phyloP scores from a whole-genome alignment of 2,888 invertebrate genomes.

The Drosophila algonquin region DNA sequence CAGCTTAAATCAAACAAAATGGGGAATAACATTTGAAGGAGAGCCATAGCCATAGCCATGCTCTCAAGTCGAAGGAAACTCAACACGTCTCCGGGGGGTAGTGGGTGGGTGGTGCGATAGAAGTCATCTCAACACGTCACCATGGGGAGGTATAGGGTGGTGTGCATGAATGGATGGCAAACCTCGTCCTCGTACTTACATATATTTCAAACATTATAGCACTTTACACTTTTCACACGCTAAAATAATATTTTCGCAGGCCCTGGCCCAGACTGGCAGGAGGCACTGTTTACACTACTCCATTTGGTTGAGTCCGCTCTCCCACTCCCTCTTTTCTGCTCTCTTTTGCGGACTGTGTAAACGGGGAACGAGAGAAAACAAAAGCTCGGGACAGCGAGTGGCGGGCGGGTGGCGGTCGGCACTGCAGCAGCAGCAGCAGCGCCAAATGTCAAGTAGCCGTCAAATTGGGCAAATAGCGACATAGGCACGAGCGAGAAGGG shows the following conservation, averaged over 20 bases:
- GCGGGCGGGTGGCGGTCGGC: background rate
- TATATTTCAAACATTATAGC: slow-evolving; percentile 75
- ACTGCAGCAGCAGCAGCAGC: slow-evolving; percentile 15
- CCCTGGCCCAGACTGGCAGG: slow-evolving; percentile 12
- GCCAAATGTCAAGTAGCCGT: slow-evolving; percentile 78
- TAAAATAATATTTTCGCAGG: slow-evolving; percentile 73
- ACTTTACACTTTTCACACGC: slow-evolving; percentile 79
- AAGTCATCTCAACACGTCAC: background rate
- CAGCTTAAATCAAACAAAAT: slow-evolving; percentile 78
- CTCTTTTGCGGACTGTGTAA: slow-evolving; percentile 57
- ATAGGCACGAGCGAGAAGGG: slow-evolving; percentile 20
- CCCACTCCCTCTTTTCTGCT: slow-evolving; percentile 7
- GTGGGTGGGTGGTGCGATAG: slow-evolving; percentile 27
- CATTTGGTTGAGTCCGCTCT: slow-evolving; percentile 45
- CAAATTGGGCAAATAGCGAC: slow-evolving; percentile 64
- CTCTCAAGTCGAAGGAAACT: slow-evolving; percentile 51
- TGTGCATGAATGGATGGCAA: slow-evolving; percentile 26
- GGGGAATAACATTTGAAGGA: slow-evolving; percentile 66
- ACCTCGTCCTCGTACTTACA: slow-evolving; percentile 52
- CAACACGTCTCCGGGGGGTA: slow-evolving; percentile 18
- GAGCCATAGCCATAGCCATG: slow-evolving; percentile 51
- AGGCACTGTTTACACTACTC: slow-evolving; percentile 44
- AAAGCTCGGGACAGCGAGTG: slow-evolving; percentile 16
- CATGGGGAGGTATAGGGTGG: background rate
- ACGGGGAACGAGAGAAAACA: slow-evolving; percentile 49